These are phyloP conservation scores for Pristionchus arcanus DNA, from an alignment of 2,888 invertebrate species.

Conservation along the genomic window DNA sequence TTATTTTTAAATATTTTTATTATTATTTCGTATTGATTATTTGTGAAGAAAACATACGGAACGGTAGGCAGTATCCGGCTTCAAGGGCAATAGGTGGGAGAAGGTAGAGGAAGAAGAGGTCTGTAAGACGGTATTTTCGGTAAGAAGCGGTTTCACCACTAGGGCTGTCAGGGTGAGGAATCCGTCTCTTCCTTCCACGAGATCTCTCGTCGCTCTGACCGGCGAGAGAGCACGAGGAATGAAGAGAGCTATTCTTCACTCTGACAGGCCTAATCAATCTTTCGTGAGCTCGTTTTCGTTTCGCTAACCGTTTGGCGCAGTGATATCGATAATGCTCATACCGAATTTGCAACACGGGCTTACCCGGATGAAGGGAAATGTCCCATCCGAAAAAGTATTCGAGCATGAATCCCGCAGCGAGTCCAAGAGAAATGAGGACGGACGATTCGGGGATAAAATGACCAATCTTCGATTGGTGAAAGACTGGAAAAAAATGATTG, in stretches of 20 bases:
- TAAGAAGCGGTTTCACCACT: too few relatives aligned
- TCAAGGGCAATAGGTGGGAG: constrained; percentile 97
- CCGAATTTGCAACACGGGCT: background rate
- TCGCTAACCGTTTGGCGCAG: too few relatives aligned
- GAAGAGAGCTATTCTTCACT: too few relatives aligned
- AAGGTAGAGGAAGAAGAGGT: constrained; percentile 97
- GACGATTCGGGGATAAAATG: constrained; percentile 70
- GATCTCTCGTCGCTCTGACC: too few relatives aligned
- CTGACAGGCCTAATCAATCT: too few relatives aligned
- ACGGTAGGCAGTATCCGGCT: constrained; percentile 98
- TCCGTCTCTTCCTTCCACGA: too few relatives aligned
- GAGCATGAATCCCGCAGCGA: constrained; percentile 65
- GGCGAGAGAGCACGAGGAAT: too few relatives aligned
- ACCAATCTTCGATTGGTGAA: constrained; percentile 62
- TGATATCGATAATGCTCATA: background rate
- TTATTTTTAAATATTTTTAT: background rate
- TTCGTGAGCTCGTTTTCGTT: too few relatives aligned
- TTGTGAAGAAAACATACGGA: background rate
- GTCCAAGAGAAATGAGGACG: constrained; percentile 67
- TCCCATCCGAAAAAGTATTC: constrained; percentile 65
- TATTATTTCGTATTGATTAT: background rate
- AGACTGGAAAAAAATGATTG: too few relatives aligned
- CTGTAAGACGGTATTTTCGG: too few relatives aligned
- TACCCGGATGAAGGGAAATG: constrained; percentile 70
- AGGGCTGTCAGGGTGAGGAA: too few relatives aligned